Conservation (phyloP, 64 coral and sea anemone species). For the Anthopleura sola region DNA sequence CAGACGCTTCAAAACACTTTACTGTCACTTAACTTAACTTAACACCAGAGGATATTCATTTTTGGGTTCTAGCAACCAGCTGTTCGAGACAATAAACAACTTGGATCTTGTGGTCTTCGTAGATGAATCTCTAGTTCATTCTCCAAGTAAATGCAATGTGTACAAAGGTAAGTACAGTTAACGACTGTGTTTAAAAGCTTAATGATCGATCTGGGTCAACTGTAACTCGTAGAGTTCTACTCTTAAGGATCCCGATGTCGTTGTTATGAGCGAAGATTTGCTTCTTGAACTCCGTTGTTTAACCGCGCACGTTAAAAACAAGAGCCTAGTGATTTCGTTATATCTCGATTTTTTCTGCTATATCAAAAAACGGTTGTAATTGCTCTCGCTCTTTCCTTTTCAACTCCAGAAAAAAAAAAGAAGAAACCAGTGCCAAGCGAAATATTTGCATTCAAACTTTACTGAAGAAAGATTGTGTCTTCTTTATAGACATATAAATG, state of each 20-base stretch:
- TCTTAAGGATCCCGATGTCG: not conserved
- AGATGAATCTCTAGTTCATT: not conserved
- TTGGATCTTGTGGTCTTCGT: not conserved
- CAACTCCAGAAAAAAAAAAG: not conserved
- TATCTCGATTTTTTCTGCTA: not conserved
- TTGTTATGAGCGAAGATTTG: not conserved
- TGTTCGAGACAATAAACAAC: constrained; percentile 2
- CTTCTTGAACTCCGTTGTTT: not conserved
- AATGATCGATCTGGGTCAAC: not conserved
- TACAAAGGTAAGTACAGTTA: constrained; percentile 7
- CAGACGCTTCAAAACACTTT: not conserved
- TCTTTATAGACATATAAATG: not conserved
- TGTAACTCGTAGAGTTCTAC: not conserved
- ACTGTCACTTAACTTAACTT: not conserved
- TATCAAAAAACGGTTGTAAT: not conserved
- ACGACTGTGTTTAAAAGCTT: not conserved
- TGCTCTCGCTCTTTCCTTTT: not conserved
- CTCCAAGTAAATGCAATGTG: not conserved
- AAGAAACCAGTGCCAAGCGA: not conserved
- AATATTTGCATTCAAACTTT: not conserved
- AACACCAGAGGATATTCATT: not conserved
- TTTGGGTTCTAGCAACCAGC: not conserved
- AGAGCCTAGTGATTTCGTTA: not conserved
- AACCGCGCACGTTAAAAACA: not conserved
- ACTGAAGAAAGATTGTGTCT: not conserved